Conservation (phyloP, 2,797 vertebrate species). For the Syngnathus rostellatus region DNA sequence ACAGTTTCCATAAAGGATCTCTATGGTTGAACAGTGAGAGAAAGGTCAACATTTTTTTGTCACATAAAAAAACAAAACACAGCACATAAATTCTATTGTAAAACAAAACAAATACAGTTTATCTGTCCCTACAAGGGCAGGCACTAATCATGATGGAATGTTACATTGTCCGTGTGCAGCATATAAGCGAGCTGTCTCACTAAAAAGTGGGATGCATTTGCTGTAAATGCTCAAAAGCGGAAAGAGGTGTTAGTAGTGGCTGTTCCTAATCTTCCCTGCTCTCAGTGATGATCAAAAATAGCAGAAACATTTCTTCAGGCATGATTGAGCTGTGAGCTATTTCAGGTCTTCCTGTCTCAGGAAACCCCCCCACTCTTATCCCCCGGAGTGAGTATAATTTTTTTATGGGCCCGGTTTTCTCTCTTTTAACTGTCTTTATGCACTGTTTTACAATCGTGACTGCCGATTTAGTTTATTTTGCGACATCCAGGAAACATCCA, state of each 20-base stretch:
- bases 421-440: conserved; percentile 15
- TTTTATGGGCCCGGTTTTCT: conserved; percentile 29
- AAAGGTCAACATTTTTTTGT: conserved; percentile 51
- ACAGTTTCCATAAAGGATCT: not conserved
- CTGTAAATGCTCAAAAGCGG: not conserved
- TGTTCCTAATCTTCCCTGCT: conserved; percentile 41
- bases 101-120: conserved; percentile 23
- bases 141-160: conserved; percentile 29
- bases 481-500: conserved; percentile 5
- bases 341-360: conserved; percentile 73
- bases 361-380: conserved; percentile 54
- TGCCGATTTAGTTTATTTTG: conserved; percentile 9
- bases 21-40: conserved; percentile 6
- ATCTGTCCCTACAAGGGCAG: conserved; percentile 22
- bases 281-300: conserved; percentile 61
- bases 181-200: conserved; percentile 9
- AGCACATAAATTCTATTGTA: conserved; percentile 19
- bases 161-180: conserved; percentile 7
- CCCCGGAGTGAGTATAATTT: conserved; percentile 39
- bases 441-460: not conserved
- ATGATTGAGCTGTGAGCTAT: conserved; percentile 62
- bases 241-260: conserved; percentile 18
- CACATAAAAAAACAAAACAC: conserved; percentile 49
- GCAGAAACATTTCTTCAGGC: conserved; percentile 58
- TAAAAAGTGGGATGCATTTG: conserved; percentile 5